A percentile compares a stretch with the other conserved stretches of the same genome.
These are phyloP conservation scores for Agelastica alni DNA, from an alignment of 2,888 invertebrate species.

Conservation along the genomic window DNA sequence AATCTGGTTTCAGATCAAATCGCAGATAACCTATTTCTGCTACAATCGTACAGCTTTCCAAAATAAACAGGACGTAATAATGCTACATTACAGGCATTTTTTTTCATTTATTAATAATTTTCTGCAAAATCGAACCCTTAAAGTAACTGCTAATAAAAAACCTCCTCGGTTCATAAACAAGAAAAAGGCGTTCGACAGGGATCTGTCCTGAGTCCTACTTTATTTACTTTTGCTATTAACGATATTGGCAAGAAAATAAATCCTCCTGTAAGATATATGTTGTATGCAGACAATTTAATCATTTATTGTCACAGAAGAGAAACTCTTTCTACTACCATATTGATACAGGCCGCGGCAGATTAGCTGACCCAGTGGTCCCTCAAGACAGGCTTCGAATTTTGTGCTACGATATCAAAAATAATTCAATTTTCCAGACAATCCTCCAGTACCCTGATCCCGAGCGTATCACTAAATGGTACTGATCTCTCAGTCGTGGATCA, in stretches of 20 bases:
- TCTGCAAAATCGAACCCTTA: neutral
- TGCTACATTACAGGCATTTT: neutral
- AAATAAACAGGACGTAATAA: neutral
- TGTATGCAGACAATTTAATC: no score
- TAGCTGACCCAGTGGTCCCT: no score
- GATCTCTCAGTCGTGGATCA: neutral
- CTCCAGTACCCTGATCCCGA: neutral
- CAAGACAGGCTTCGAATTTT: no score
- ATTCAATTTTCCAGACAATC: conserved; percentile 3
- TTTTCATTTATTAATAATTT: neutral
- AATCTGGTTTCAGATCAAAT: no score
- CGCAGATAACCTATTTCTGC: neutral
- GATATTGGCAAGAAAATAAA: no score
- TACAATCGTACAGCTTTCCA: neutral
- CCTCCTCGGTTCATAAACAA: neutral
- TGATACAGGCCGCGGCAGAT: neutral
- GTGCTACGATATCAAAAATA: neutral
- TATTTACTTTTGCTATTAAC: no score
- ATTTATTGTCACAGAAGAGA: conserved; percentile 4
- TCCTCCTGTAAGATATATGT: no score
- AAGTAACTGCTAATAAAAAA: neutral
- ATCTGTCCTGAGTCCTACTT: no score
- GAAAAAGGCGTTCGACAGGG: no score
- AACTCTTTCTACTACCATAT: no score
- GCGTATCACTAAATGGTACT: neutral